Percentiles rank a stretch among this genome's conserved stretches.
Conservation (phyloP, 2,888 invertebrate species). For the Mechanitis mazaeus region DNA sequence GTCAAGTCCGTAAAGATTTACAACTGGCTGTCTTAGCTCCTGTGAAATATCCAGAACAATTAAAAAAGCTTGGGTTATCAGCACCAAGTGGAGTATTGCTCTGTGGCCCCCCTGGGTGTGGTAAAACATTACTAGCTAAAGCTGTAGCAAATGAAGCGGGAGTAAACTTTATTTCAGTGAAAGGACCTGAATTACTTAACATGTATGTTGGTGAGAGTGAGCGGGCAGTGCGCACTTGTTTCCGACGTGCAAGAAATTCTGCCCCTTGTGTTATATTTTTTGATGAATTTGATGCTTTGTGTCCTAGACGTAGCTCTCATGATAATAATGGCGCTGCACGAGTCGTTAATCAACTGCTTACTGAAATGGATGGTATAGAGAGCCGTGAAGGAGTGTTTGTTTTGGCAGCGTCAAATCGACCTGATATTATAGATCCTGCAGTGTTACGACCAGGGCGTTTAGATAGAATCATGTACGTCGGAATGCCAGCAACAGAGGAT, state of each 20-base stretch:
- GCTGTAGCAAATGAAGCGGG: conserved; percentile 99
- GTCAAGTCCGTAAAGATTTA: conserved; percentile 90
- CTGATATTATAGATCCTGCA: conserved; percentile 97
- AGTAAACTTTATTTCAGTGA: conserved; percentile 98
- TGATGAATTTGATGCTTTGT: conserved; percentile 97
- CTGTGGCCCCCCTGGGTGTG: conserved; percentile 98
- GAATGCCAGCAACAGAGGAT: conserved; percentile 87
- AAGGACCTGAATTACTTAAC: conserved; percentile 97
- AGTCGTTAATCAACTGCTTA: conserved; percentile 97
- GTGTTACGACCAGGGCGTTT: conserved; percentile 91
- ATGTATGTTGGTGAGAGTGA: conserved; percentile 99
- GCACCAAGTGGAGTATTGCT: conserved; percentile 93
- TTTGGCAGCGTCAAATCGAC: conserved; percentile 96
- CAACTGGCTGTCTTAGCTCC: conserved; percentile 95
- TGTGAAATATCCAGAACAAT: conserved; percentile 89
- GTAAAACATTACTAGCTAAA: conserved; percentile 97
- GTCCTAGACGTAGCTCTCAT: conserved; percentile 89
- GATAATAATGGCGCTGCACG: conserved; percentile 84
- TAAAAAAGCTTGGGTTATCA: conserved; percentile 85
- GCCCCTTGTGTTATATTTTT: conserved; percentile 99
- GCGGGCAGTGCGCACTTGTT: conserved; percentile 95
- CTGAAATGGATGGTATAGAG: conserved; percentile 99
- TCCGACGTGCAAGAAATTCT: conserved; percentile 95
- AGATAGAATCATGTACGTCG: conserved; percentile 93
- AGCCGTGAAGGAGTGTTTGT: conserved; percentile 94